Base-by-base conservation (phyloP, 1,140 invertebrate species). In the Drosophila neocordata region DNA sequence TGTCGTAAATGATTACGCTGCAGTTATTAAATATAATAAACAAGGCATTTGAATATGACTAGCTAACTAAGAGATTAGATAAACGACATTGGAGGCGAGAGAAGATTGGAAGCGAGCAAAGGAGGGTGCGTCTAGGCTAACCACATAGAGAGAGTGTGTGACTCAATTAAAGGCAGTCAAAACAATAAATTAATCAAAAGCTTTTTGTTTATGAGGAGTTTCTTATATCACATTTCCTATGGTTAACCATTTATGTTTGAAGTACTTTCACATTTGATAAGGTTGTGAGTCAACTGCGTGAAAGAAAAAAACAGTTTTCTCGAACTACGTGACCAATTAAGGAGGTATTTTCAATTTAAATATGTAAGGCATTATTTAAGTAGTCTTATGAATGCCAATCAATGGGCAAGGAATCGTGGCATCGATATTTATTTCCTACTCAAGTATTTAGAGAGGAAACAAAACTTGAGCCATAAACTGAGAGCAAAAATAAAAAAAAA, bases 311-410 rank as follows among this genome's bases (percentile, higher is more conserved):
- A 70, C 3, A 58, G n/a, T 22, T 22, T 35, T 20, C 12, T 11
- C 24, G 67, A 60, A 38, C 78, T 85, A 87, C 82, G 82, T 85
- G 82, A 87, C 74, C 82, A 82, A 82, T 87, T 44, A 11, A 35
- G 64, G 27, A 52, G 4, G 8, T 44, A 18, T 35, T 38, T 53
- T 53, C 59, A 48, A 69, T 35, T 59, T 64, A 20, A 6, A 31
- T 6, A 1, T 7, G 27, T 18, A 13, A 53, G 34, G 7, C 41
- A 41, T 48, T 38, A 48, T 20, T 62, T 24, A 65, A 35, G 22
- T 56, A 75, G 72, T 68, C 73, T 75, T 72, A 75, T 72, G 69
- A 35, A 18, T 18, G 4, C 20, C 41, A 60, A 64, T 55, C 31
- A 75, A 56, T 34, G 31, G 53, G 4, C 53, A 18, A 34, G 6